Conservation (phyloP, 2,797 vertebrate species). For the Carduelis carduelis region DNA sequence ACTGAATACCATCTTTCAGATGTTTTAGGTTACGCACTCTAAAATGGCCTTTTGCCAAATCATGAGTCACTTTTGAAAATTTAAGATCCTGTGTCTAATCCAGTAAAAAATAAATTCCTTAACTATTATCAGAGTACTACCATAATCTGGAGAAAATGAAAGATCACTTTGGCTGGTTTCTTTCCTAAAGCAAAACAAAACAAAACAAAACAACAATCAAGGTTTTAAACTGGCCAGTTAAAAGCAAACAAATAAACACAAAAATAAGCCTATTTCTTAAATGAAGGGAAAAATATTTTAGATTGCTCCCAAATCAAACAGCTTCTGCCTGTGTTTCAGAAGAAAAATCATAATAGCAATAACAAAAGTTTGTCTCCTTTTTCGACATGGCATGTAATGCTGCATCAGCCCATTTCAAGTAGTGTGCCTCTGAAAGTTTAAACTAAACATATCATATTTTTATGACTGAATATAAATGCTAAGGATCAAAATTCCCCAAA, state of each 20-base stretch:
- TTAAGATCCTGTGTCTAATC: neutral
- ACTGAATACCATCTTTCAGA: conserved; percentile 20
- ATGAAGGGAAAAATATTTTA: neutral
- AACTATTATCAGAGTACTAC: neutral
- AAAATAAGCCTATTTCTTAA: neutral
- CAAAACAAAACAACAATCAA: neutral
- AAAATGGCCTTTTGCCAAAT: neutral
- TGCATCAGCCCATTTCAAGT: neutral
- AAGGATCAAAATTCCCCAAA: neutral
- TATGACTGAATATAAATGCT: neutral
- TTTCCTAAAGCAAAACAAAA: neutral
- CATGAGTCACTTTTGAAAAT: neutral
- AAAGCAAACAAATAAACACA: neutral
- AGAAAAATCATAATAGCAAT: neutral
- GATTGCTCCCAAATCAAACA: neutral
- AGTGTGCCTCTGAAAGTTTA: neutral
- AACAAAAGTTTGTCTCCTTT: neutral
- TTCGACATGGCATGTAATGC: fast-evolving
- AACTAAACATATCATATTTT: neutral
- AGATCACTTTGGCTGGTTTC: neutral
- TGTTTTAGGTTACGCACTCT: neutral
- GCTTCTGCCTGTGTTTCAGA: neutral
- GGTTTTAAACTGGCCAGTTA: neutral
- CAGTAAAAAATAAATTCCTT: neutral
- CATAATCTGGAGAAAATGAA: neutral